These are phyloP conservation scores for Drosophila nigricruria DNA, from an alignment of 2,888 invertebrate genomes.

Conservation along the genomic window DNA sequence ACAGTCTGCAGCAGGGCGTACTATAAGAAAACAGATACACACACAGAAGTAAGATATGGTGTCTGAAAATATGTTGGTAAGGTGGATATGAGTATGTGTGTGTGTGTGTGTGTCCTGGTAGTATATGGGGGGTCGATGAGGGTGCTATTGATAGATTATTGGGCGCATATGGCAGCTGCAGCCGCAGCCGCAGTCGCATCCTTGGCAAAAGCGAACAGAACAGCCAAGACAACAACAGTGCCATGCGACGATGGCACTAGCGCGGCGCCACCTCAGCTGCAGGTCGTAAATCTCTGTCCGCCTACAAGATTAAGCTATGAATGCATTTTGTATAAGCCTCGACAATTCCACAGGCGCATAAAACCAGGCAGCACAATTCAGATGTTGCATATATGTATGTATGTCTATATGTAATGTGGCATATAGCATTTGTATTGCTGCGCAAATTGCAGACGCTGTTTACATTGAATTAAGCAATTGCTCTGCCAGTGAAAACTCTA, in stretches of 20 bases:
- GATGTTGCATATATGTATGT: conserved; percentile 20
- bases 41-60: conserved; percentile 39
- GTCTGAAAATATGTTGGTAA: conserved; percentile 12
- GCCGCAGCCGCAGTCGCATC: conserved; percentile 22
- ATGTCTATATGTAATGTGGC: conserved; percentile 17
- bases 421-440: neutral
- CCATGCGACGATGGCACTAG: conserved; percentile 13
- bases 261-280: conserved; percentile 27
- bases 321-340: conserved; percentile 62
- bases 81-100: conserved; percentile 9
- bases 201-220: conserved; percentile 27
- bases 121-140: conserved; percentile 28
- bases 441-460: conserved; percentile 9
- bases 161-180: conserved; percentile 52
- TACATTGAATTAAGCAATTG: conserved; percentile 31
- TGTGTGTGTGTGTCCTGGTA: conserved; percentile 9
- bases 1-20: conserved; percentile 97
- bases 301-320: conserved; percentile 58
- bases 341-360: conserved; percentile 50
- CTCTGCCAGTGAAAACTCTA: conserved; percentile 19
- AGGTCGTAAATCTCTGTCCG: conserved; percentile 61
- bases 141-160: conserved; percentile 60
- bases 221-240: conserved; percentile 25
- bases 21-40: conserved; percentile 85
- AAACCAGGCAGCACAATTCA: conserved; percentile 17